Evolutionary conservation across 2,113 vertebrate genomes (phyloP), one percentile per base, ranked within the genome.

Genomic region (Octodon degus): DNA sequence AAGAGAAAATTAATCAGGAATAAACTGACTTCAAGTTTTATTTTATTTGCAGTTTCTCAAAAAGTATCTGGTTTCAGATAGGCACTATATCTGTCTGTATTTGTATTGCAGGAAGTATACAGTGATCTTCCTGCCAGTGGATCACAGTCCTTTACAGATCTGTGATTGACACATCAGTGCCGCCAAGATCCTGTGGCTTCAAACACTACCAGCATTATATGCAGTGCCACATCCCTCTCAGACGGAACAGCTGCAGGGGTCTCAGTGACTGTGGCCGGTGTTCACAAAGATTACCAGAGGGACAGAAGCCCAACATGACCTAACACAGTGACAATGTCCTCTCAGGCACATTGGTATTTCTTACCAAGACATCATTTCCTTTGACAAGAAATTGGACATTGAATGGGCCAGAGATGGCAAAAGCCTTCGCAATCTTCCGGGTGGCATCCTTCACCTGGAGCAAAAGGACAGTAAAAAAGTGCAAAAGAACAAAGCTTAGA

Each of bases 321-420:
- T 77, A 76, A 94, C 47, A 40, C 16, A 43, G 40, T 12, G 1
- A 22, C 60, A 83, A 24, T 62, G 47, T 86, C 32, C 65, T 89
- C 32, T 72, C 47, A 74, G 77, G 53, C 40, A 72, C 9, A 13
- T 65, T 40, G 27, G 30, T 47, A 90, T 70, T 70, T 97, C 98
- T 99, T 99, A 99, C 99, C 99, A 99, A 99, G 91, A 99, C 99
- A 83, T 99, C 98, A 24, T 99, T 99, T 98, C 99, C 99, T 98
- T 98, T 99, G 94, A 99, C 99, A 98, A 99, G 98, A 98, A 99
- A 99, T 72, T 99, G 99, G 88, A 99, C 98, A 83, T 99, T 99
- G 98, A 99, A 99, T 0, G 99, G 99, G 32, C 99, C 99, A 72
- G 99, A 99, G 98, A 99, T 99, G 96, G 99, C 99, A 98, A 99